Evolutionary conservation across 2,888 invertebrate genomes (phyloP), one percentile per base, ranked within the genome.

Genomic region (Unio delphinus): DNA sequence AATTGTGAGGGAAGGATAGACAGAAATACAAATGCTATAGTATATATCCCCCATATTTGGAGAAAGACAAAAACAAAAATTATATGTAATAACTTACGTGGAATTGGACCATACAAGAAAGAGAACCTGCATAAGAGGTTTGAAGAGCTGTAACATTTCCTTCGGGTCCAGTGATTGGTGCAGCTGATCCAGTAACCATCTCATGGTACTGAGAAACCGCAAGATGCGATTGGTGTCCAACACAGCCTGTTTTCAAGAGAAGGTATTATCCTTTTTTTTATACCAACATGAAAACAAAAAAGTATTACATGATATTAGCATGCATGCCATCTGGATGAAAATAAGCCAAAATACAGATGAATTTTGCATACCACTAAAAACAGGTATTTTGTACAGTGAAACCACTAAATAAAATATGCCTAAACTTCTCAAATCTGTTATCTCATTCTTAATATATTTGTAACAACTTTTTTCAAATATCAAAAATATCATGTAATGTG

Each of bases 91-190:
- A 59, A 82, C 86, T 81, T 82, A 87, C 87, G 79, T 80, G n/a
- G 86, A 87, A 72, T 86, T 78, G 60, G 81, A 80, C 90, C 90
- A 90, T 61, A 90, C 85, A 0, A 89, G 84, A 55, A 85, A 79
- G 7, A 90, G 74, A 17, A 85, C 86, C 68, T 88, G 87, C 80
- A 89, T 87, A 61, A 90, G 83, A 7, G 89, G 89, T 69, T 88
- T 84, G 74, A 90, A 88, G 18, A 89, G 76, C 56, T 78, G 79
- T 28, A 89, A 73, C 80, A 89, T 86, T 30, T 81, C 78, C 23
- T 76, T 71, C 0, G 88, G 86, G 55, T 86, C 82, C 23, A 79
- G 72, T 20, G 88, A 84, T 34, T 73, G 69, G 70, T 89, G 88
- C 6, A 90, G 78, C 56, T 85, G 76, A 45, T 83, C 81, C 67